These are phyloP conservation scores for Plestiodon gilberti DNA, from an alignment of 2,113 vertebrate species.

Conservation along the genomic window DNA sequence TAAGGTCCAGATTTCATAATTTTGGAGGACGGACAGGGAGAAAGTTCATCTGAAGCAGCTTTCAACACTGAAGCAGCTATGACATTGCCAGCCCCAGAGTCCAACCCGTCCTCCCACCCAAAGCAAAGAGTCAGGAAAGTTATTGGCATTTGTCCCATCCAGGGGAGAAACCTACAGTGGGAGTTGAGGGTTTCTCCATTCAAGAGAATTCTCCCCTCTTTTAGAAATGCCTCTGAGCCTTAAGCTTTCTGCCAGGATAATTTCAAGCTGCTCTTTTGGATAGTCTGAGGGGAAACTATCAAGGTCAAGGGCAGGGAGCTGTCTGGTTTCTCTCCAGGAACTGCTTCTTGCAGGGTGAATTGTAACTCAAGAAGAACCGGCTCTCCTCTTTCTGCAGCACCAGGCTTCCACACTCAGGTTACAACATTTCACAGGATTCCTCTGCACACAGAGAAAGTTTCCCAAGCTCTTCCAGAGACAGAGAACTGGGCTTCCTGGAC, in stretches of 20 bases:
- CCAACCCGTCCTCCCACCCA: constrained; percentile 25
- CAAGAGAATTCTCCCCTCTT: neutral
- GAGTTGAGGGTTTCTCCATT: neutral
- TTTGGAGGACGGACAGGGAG: constrained; percentile 16
- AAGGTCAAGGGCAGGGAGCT: constrained; percentile 24
- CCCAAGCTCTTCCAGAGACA: neutral
- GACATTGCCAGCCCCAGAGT: constrained; percentile 26
- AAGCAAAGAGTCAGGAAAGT: neutral
- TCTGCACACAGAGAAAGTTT: constrained; percentile 7
- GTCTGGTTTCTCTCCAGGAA: constrained; percentile 13
- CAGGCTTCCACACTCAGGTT: constrained; percentile 20
- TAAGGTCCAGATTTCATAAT: constrained; percentile 35
- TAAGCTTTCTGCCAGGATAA: constrained; percentile 9
- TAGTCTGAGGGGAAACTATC: neutral
- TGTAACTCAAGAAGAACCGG: constrained; percentile 33
- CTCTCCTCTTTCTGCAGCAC: constrained; percentile 23
- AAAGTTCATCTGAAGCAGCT: constrained; percentile 41
- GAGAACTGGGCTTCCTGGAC: neutral
- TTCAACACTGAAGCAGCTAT: constrained; percentile 31
- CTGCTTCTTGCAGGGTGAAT: constrained; percentile 12
- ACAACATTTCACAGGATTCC: constrained; percentile 5
- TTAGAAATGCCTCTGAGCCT: constrained; percentile 31
- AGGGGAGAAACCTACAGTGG: constrained; percentile 9
- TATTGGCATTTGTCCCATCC: neutral
- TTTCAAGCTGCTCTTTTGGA: constrained; percentile 13